Percentiles rank a stretch among this genome's conserved stretches.
Evolutionary conservation across 1,140 invertebrate species (phyloP).

Genomic region (Penaeus indicus): DNA sequence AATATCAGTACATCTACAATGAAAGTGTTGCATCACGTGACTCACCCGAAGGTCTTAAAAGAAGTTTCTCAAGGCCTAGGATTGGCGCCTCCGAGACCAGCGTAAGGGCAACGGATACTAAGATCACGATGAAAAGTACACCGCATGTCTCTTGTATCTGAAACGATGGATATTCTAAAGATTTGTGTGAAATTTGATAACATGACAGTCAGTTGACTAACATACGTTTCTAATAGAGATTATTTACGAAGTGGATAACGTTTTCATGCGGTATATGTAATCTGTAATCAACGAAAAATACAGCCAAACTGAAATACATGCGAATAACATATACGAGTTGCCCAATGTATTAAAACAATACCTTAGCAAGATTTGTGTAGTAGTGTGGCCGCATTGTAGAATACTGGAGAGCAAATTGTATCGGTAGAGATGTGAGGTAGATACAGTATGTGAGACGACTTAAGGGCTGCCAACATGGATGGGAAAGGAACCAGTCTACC

Average conservation of each 20-base stretch:
- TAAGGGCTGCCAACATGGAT: conserved; percentile 79
- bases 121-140: conserved; percentile 76
- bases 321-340: not conserved
- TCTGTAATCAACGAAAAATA: too few relatives aligned
- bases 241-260: too few relatives aligned
- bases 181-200: not conserved
- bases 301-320: too few relatives aligned
- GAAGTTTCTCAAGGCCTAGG: conserved; percentile 78
- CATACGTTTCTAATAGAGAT: too few relatives aligned
- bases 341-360: not conserved
- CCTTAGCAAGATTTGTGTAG: conserved; percentile 29
- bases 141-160: conserved; percentile 67
- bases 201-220: too few relatives aligned
- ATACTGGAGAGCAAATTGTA: conserved; percentile 51
- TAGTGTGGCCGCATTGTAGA: conserved; percentile 24
- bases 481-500: conserved; percentile 77
- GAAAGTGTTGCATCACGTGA: too few relatives aligned
- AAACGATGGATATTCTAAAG: too few relatives aligned
- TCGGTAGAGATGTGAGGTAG: conserved; percentile 73
- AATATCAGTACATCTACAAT: too few relatives aligned
- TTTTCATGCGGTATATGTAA: too few relatives aligned
- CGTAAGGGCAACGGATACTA: conserved; percentile 77
- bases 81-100: conserved; percentile 80
- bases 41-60: conserved; percentile 69
- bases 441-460: conserved; percentile 80